Conservation (phyloP, 2,113 vertebrate genomes). For the Brienomyrus brachyistius region DNA sequence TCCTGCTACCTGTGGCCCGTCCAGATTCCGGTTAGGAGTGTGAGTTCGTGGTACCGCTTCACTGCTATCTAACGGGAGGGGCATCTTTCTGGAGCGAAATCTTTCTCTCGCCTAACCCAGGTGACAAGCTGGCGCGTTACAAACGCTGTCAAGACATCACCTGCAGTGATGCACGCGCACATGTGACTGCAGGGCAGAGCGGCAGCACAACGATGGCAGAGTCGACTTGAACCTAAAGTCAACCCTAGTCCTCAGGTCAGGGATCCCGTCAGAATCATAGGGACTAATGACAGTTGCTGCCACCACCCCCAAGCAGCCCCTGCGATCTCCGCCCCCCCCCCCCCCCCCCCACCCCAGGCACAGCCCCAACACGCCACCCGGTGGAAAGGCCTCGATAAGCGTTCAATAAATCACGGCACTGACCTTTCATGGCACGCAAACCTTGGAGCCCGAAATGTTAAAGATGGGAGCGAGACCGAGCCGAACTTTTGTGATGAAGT, state of each 20-base stretch:
- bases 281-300: not conserved
- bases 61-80: not conserved
- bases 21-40: not conserved
- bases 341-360: constrained; percentile 25
- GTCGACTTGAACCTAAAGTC: not conserved
- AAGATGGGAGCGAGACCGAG: constrained; percentile 37
- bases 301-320: not conserved
- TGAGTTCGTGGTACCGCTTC: not conserved
- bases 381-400: constrained; percentile 53
- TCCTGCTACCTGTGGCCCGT: not conserved
- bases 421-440: constrained; percentile 54
- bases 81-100: not conserved
- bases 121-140: not conserved
- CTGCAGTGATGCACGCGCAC: not conserved
- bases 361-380: constrained; percentile 38
- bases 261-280: not conserved
- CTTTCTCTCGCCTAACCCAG: not conserved
- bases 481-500: constrained; percentile 27
- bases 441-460: constrained; percentile 39
- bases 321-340: constrained; percentile 17
- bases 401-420: constrained; percentile 59
- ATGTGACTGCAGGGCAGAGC: not conserved
- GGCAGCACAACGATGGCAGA: not conserved
- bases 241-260: not conserved
- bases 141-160: not conserved